Conservation (phyloP, 2,113 vertebrate genomes). For the Dromas ardeola region DNA sequence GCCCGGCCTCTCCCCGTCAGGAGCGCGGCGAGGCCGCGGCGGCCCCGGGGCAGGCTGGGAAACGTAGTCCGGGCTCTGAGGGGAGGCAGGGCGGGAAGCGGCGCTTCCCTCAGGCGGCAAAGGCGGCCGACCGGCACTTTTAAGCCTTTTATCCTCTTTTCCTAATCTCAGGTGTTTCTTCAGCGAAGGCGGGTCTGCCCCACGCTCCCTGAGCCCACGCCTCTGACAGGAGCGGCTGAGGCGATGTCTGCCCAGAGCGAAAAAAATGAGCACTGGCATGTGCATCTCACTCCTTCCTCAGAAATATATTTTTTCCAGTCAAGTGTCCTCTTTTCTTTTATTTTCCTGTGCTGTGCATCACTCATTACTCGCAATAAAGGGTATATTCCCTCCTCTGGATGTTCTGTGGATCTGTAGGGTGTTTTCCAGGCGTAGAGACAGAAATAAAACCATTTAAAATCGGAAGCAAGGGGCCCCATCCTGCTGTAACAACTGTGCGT, state of each 20-base stretch:
- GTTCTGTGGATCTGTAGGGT: neutral
- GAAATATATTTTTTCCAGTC: neutral
- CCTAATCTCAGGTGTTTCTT: neutral
- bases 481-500: neutral
- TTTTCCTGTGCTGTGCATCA: neutral
- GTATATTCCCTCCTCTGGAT: neutral
- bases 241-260: neutral
- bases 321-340: neutral
- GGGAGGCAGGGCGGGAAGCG: fast-evolving
- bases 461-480: fast-evolving
- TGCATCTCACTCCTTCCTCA: neutral
- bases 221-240: neutral
- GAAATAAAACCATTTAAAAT: neutral
- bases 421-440: neutral
- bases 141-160: no score
- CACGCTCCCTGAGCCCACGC: fast-evolving
- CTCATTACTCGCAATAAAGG: neutral
- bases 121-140: fast-evolving
- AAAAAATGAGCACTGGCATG: fast-evolving
- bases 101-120: neutral
- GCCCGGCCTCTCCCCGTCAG: neutral
- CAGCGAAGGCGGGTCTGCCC: neutral
- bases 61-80: constrained; percentile 47
- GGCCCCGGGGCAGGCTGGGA: constrained; percentile 40
- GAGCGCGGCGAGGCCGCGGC: neutral